These are phyloP conservation scores for Lottia gigantea DNA, from an alignment of 2,888 invertebrate species.

Conservation along the genomic window DNA sequence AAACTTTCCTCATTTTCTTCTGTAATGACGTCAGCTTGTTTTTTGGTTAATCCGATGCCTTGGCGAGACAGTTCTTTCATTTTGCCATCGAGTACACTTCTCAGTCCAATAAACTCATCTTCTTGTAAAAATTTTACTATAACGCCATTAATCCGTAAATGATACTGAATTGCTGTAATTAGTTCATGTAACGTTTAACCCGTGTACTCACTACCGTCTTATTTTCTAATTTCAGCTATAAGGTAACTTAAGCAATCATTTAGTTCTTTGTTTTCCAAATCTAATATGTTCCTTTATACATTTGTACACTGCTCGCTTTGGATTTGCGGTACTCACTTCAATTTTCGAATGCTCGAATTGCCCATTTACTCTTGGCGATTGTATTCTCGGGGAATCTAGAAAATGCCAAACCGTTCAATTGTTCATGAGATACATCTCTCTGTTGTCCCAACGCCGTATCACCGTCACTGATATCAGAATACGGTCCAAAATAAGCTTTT, in stretches of 20 bases:
- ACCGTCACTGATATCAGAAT: no score
- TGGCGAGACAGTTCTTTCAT: constrained; percentile 11
- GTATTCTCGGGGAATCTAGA: no score
- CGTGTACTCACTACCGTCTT: not conserved
- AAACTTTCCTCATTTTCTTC: constrained; percentile 11
- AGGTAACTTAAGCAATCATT: not conserved
- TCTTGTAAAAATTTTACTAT: constrained; percentile 11
- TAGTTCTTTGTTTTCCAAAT: constrained; percentile 2
- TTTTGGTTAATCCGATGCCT: constrained; percentile 10
- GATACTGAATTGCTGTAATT: not conserved
- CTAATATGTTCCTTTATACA: not conserved
- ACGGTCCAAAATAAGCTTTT: no score
- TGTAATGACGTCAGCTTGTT: constrained; percentile 9
- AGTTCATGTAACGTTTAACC: constrained; percentile 3
- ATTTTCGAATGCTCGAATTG: no score
- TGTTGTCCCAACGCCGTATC: no score
- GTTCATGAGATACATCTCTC: no score
- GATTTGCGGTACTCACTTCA: no score
- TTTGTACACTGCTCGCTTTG: no score
- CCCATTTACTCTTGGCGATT: no score
- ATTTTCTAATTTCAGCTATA: constrained; percentile 4
- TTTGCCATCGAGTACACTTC: constrained; percentile 9
- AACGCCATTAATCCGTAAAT: constrained; percentile 8
- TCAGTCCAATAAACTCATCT: not conserved
- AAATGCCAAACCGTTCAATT: no score